Evolutionary conservation across 2,888 invertebrate genomes (phyloP).

Genomic region (Phaedon cochleariae): DNA sequence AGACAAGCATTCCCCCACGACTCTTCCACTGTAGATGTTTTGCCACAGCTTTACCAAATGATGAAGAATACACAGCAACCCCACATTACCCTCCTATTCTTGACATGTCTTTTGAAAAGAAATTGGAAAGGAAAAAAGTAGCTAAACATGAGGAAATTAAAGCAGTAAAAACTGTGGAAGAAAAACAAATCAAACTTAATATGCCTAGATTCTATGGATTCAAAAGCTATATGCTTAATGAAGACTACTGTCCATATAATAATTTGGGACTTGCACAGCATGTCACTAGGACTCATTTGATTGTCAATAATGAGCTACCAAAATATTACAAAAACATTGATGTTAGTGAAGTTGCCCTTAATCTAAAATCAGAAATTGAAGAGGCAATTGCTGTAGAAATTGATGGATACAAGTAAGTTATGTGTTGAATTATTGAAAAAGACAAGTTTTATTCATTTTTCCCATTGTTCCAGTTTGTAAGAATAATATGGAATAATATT

Average conservation of each 20-base stretch:
- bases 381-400: conserved; percentile 73
- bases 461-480: too few species aligned
- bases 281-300: conserved; percentile 80
- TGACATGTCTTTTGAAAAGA: conserved; percentile 67
- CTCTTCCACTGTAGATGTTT: conserved; percentile 21
- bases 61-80: conserved; percentile 58
- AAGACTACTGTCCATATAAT: conserved; percentile 73
- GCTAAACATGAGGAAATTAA: conserved; percentile 69
- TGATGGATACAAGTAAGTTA: conserved; percentile 65
- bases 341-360: conserved; percentile 60
- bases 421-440: not conserved
- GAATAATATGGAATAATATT: too few species aligned
- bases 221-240: conserved; percentile 69
- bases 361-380: conserved; percentile 69
- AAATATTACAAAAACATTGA: conserved; percentile 64
- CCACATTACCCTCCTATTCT: conserved; percentile 71
- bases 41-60: conserved; percentile 29
- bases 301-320: conserved; percentile 69
- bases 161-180: conserved; percentile 77
- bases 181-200: conserved; percentile 84
- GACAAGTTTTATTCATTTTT: too few species aligned
- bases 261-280: conserved; percentile 75
- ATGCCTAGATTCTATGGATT: conserved; percentile 86
- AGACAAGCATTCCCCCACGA: conserved; percentile 10
- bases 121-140: conserved; percentile 60